Percentiles rank a stretch among this genome's conserved stretches.
Conservation (phyloP, 2,797 vertebrate genomes). For the Spinibarbus caldwelli region DNA sequence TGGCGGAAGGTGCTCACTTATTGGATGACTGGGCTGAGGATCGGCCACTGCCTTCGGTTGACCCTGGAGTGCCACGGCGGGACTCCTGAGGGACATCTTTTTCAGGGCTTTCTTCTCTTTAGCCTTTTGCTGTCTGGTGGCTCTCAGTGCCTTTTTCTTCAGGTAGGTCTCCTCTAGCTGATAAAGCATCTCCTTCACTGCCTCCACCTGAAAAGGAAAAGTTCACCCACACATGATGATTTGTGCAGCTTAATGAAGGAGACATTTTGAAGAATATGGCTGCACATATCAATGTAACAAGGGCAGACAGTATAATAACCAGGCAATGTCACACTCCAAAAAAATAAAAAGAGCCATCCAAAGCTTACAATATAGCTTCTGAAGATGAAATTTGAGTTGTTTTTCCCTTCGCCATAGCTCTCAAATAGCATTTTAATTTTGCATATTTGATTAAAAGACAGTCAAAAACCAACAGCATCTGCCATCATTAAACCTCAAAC, state of each 20-base stretch:
- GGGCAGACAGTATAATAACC: neutral
- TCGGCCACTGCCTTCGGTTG: neutral
- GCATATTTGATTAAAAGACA: neutral
- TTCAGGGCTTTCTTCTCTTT: conserved; percentile 51
- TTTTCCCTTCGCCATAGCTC: neutral
- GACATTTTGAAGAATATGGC: neutral
- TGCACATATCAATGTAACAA: neutral
- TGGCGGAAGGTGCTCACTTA: conserved; percentile 48
- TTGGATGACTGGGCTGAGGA: conserved; percentile 4
- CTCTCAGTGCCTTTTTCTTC: conserved; percentile 68
- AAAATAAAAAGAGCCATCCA: neutral
- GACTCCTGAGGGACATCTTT: conserved; percentile 8
- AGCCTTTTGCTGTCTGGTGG: conserved; percentile 63
- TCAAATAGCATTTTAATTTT: neutral
- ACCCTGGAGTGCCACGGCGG: neutral
- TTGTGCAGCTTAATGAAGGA: neutral
- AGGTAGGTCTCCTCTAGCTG: conserved; percentile 73
- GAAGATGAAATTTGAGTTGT: neutral
- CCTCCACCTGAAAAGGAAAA: conserved; percentile 50
- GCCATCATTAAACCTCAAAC: neutral
- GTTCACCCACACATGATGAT: neutral
- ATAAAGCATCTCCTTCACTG: conserved; percentile 75
- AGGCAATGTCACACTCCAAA: neutral
- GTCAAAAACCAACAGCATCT: neutral
- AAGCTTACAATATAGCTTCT: neutral